A percentile compares a stretch with the other conserved stretches of the same genome.
These are phyloP conservation scores for Diabrotica undecimpunctata DNA, from an alignment of 1,140 invertebrate genomes.

Conservation along the genomic window DNA sequence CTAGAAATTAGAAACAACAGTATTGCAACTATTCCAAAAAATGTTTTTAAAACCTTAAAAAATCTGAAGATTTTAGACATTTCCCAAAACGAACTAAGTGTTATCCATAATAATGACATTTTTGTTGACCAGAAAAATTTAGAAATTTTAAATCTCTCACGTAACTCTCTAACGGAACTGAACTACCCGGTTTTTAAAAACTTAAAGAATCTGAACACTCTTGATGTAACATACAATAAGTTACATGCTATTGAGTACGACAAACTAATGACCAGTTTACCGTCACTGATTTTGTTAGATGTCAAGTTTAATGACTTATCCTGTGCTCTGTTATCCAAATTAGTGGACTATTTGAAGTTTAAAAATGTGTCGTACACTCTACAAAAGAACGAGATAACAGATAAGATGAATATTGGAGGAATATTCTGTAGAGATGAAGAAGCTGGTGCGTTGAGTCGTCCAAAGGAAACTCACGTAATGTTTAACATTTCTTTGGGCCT, in stretches of 20 bases:
- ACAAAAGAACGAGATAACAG: not conserved
- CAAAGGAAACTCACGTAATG: not conserved
- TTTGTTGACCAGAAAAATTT: not conserved
- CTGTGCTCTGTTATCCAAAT: not conserved
- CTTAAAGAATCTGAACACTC: not conserved
- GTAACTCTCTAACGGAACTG: not conserved
- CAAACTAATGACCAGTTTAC: not conserved
- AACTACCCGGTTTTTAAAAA: not conserved
- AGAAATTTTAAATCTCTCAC: not conserved
- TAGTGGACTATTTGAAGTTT: not conserved
- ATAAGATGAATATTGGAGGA: not conserved
- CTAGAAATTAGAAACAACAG: constrained; percentile 30
- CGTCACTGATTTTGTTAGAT: not conserved
- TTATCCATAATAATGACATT: not conserved
- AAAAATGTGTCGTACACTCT: not conserved
- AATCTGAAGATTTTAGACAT: constrained; percentile 34
- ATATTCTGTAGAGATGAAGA: not conserved
- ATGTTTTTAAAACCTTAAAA: constrained; percentile 24
- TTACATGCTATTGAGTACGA: not conserved
- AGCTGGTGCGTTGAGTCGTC: not conserved
- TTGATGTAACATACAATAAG: not conserved
- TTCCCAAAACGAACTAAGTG: constrained; percentile 29
- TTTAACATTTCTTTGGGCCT: not conserved
- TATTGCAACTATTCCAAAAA: constrained; percentile 25
- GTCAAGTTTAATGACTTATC: not conserved